Evolutionary conservation across 1,140 invertebrate genomes (phyloP), one percentile per base, ranked within the genome.

Genomic region (Platyura marginata): DNA sequence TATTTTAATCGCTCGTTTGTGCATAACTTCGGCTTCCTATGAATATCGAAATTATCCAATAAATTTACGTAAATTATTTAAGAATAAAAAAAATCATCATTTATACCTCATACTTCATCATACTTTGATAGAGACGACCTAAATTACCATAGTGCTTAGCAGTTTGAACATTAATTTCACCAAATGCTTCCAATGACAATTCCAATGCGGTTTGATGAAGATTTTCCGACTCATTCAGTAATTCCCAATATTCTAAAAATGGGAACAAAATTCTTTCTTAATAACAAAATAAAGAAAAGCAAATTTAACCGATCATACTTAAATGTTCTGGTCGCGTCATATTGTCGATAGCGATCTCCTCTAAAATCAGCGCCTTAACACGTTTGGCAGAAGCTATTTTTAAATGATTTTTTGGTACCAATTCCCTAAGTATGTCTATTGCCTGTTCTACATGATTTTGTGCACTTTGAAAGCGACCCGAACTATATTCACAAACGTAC

Each of bases 81-180:
- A 44, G 5, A 40, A 10, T 19, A 46, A 16, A 50, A 44, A 16
- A 22, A 23, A 45, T 20, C 20, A 21, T 13, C 15, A 38, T 16
- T 35, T 34, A 42, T 15, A 35, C 52, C 50, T 47, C 56, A 62
- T 75, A 91, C 55, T 76, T 74, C 52, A 76, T 75, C 86, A 93
- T 91, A 48, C 83, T 89, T 64, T 95, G 89, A 68, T 92, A 94
- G 3, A 95, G 68, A 8, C 73, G 60, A 37, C 89, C 90, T 36
- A 95, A 67, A 65, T 95, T 94, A 2, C 89, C 89, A 63, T 92
- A 94, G 61, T 93, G 87, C 57, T 93, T 94, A 3, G 89, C 88
- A 4, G 88, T 93, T 65, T 92, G 87, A 9, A 94, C 84, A 62
- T 93, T 93, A 56, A 77, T 76, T 62, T 92, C 86, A 3, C 89